Percentiles rank a stretch among this genome's conserved stretches.
Evolutionary conservation across 2,888 invertebrate species (phyloP).

Genomic region (Callinectes sapidus): DNA sequence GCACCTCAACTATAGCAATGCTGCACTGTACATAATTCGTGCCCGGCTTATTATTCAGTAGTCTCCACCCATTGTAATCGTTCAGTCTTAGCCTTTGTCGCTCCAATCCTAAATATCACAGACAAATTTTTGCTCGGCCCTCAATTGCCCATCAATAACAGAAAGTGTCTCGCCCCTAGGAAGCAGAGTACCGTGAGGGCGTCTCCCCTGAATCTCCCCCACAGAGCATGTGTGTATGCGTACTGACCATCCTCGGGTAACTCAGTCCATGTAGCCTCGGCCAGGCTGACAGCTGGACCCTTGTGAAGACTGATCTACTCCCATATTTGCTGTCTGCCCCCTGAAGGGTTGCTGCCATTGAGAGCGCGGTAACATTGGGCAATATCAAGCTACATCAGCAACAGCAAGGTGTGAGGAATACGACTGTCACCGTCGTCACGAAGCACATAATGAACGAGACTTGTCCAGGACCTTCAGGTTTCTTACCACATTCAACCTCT

Average conservation of each 20-base stretch:
- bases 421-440: background rate
- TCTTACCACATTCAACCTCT: background rate
- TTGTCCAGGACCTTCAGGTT: background rate
- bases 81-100: background rate
- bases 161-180: background rate
- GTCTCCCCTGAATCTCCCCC: background rate
- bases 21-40: background rate
- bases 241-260: constrained; percentile 5
- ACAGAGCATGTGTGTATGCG: background rate
- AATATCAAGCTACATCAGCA: no score
- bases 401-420: background rate
- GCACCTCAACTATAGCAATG: background rate
- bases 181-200: background rate
- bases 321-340: background rate
- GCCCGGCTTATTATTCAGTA: background rate
- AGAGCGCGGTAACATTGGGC: background rate
- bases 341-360: background rate
- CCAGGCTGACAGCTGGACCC: background rate
- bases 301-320: background rate
- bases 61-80: background rate
- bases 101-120: background rate
- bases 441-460: background rate
- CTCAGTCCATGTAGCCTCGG: background rate
- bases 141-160: background rate
- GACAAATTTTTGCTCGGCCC: background rate